phyloP scores from a whole-genome alignment of 92 coral and sea anemone species.

The Phymanthus crucifer region DNA sequence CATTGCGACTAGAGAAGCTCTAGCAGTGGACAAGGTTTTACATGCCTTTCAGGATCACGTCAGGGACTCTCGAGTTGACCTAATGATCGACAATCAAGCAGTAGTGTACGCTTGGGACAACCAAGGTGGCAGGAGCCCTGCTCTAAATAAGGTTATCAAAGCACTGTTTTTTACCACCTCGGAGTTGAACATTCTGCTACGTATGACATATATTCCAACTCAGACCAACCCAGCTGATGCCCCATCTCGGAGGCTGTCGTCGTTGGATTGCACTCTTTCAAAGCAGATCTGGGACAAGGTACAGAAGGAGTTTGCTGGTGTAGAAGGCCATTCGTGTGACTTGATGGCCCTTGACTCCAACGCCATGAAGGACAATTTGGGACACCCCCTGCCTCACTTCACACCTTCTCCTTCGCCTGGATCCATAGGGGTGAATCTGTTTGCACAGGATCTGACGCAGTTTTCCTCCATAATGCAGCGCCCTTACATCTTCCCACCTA shows the following conservation, averaged over 20 bases:
- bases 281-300: too few species aligned
- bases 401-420: slow-evolving; percentile 33
- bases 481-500: slow-evolving; percentile 44
- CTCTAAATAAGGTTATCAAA: too few species aligned
- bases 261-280: too few species aligned
- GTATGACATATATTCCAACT: too few species aligned
- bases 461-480: neutral
- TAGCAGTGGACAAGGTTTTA: slow-evolving; percentile 13
- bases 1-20: slow-evolving; percentile 31
- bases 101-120: too few species aligned
- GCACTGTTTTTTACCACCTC: too few species aligned
- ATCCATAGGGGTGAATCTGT: slow-evolving; percentile 23
- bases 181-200: too few species aligned
- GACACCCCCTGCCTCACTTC: slow-evolving; percentile 4
- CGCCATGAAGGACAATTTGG: neutral
- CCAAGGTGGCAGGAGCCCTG: too few species aligned
- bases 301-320: too few species aligned
- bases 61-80: slow-evolving; percentile 26
- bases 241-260: too few species aligned
- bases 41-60: slow-evolving; percentile 5
- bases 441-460: slow-evolving; percentile 21
- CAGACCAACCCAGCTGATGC: too few species aligned
- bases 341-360: too few species aligned
- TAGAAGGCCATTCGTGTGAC: slow-evolving; percentile 32
- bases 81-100: slow-evolving; percentile 33